Evolutionary conservation across 2,797 vertebrate species (phyloP).

Genomic region (Etheostoma perlongum): DNA sequence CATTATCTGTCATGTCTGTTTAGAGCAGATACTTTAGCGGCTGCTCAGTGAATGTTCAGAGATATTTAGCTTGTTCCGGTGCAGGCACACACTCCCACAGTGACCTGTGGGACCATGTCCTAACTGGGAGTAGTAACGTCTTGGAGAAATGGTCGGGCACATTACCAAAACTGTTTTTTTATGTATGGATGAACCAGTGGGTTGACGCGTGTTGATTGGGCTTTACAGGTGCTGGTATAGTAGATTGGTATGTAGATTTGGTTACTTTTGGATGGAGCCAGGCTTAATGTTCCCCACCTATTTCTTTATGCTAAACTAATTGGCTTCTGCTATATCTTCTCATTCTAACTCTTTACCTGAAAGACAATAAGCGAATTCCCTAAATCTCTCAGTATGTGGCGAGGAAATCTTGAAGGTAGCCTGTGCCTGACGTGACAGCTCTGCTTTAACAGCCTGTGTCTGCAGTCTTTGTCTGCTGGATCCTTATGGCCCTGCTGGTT

Average conservation of each 20-base stretch:
- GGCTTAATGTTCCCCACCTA: background rate
- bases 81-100: conserved; percentile 4
- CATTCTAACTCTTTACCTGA: background rate
- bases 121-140: background rate
- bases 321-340: background rate
- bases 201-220: background rate
- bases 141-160: background rate
- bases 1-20: conserved; percentile 13
- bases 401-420: conserved; percentile 34
- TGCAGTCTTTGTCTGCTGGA: conserved; percentile 70
- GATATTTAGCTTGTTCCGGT: conserved; percentile 21
- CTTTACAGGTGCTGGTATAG: background rate
- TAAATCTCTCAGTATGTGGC: conserved; percentile 27
- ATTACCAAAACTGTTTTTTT: background rate
- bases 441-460: conserved; percentile 46
- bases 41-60: conserved; percentile 23
- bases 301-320: background rate
- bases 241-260: background rate
- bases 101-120: background rate
- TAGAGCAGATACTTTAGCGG: conserved; percentile 4
- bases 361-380: background rate
- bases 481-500: conserved; percentile 74
- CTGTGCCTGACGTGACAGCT: conserved; percentile 56
- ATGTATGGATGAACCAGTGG: background rate
- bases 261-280: background rate